Conservation (phyloP, 2,888 invertebrate species). For the Torymus aiolomorphi region DNA sequence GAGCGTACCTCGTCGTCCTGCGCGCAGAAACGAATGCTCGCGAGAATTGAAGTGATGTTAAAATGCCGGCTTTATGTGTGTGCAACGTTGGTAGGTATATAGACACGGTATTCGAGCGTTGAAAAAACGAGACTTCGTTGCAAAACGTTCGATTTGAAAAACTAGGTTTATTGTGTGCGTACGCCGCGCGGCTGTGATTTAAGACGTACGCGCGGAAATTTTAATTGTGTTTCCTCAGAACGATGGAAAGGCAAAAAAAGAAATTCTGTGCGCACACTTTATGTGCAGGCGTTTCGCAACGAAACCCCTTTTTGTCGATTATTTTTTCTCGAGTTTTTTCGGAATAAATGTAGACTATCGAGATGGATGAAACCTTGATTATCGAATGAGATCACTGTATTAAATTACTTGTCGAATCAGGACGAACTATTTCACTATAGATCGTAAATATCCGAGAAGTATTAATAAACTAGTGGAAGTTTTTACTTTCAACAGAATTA, state of each 20-base stretch:
- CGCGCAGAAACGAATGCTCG: background rate
- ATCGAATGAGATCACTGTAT: conserved; percentile 47
- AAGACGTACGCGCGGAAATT: conserved; percentile 33
- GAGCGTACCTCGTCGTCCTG: conserved; percentile 1
- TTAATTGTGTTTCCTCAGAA: conserved; percentile 43
- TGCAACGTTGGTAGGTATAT: conserved; percentile 10
- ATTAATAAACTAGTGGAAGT: too few relatives aligned
- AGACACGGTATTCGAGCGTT: too few relatives aligned
- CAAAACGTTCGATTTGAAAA: conserved; percentile 46
- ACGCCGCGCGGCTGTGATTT: conserved; percentile 20
- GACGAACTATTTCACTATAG: too few relatives aligned
- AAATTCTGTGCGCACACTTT: too few relatives aligned
- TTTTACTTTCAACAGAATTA: background rate
- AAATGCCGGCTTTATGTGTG: conserved; percentile 1
- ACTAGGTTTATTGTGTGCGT: conserved; percentile 42
- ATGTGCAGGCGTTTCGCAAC: conserved; percentile 27
- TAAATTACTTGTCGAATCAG: background rate
- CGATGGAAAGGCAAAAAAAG: conserved; percentile 31
- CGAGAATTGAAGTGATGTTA: conserved; percentile 2
- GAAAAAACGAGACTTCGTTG: conserved; percentile 31
- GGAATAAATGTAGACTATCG: background rate
- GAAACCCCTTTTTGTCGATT: conserved; percentile 19
- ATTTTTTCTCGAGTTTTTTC: conserved; percentile 3
- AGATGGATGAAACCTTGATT: conserved; percentile 14
- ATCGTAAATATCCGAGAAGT: too few relatives aligned